phyloP scores from a whole-genome alignment of 2,113 vertebrate species.

The Anarrhichthys ocellatus region DNA sequence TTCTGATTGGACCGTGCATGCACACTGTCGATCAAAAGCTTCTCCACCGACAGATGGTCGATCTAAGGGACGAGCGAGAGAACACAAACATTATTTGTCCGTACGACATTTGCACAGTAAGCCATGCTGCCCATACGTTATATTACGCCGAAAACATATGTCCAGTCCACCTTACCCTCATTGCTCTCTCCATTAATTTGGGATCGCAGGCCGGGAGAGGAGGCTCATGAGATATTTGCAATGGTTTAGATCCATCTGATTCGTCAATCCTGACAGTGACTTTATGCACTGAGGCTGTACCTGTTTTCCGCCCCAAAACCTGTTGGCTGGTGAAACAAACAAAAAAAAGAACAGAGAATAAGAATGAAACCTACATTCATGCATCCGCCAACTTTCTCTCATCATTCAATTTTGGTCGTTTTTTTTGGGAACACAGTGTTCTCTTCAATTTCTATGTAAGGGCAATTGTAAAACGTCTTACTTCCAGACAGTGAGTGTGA shows the following conservation, averaged over 20 bases:
- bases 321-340: conserved; percentile 89
- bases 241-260: conserved; percentile 94
- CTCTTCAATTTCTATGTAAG: neutral
- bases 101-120: neutral
- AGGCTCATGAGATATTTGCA: conserved; percentile 98
- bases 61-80: conserved; percentile 81
- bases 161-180: conserved; percentile 84
- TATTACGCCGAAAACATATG: neutral
- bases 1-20: conserved; percentile 98
- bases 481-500: conserved; percentile 98
- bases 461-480: conserved; percentile 79
- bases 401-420: neutral
- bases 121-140: no score
- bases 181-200: conserved; percentile 95
- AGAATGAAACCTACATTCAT: neutral
- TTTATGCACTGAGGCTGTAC: conserved; percentile 94
- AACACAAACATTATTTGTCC: neutral
- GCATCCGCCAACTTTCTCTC: neutral
- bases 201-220: conserved; percentile 95
- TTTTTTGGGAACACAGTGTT: neutral
- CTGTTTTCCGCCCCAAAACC: conserved; percentile 95
- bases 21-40: conserved; percentile 97
- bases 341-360: neutral
- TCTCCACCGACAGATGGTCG: conserved; percentile 97
- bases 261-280: conserved; percentile 98